Evolutionary conservation across 2,113 vertebrate species (phyloP).

Genomic region (Istiophorus platypterus): DNA sequence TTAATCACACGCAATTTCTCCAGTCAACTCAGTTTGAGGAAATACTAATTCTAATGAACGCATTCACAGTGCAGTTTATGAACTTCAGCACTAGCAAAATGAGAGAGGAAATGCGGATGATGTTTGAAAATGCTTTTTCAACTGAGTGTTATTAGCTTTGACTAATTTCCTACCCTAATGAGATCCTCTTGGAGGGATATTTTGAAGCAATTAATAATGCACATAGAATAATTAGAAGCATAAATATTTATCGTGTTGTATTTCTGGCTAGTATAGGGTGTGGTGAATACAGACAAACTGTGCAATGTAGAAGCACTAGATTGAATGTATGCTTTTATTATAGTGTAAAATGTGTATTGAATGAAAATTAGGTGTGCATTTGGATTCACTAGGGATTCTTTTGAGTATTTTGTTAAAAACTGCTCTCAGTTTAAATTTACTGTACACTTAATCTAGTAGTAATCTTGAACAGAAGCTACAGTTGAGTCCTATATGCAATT

Average conservation of each 20-base stretch:
- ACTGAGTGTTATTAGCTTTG: constrained; percentile 83
- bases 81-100: constrained; percentile 61
- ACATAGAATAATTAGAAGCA: constrained; percentile 83
- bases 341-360: neutral
- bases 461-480: neutral
- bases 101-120: constrained; percentile 67
- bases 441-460: neutral
- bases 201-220: constrained; percentile 85
- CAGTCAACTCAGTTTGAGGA: constrained; percentile 76
- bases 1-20: constrained; percentile 80
- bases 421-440: neutral
- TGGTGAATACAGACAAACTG: constrained; percentile 33
- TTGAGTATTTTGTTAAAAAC: neutral
- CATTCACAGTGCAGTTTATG: constrained; percentile 68
- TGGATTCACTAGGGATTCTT: neutral
- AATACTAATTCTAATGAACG: constrained; percentile 75
- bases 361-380: neutral
- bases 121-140: constrained; percentile 83
- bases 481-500: neutral
- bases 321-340: neutral
- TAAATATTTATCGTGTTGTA: constrained; percentile 83
- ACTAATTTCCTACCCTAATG: constrained; percentile 85
- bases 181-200: constrained; percentile 83
- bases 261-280: constrained; percentile 63
- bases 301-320: neutral